Evolutionary conservation across 1,140 invertebrate species (phyloP), one percentile per base, ranked within the genome.

Genomic region (Brachystomella parvula): DNA sequence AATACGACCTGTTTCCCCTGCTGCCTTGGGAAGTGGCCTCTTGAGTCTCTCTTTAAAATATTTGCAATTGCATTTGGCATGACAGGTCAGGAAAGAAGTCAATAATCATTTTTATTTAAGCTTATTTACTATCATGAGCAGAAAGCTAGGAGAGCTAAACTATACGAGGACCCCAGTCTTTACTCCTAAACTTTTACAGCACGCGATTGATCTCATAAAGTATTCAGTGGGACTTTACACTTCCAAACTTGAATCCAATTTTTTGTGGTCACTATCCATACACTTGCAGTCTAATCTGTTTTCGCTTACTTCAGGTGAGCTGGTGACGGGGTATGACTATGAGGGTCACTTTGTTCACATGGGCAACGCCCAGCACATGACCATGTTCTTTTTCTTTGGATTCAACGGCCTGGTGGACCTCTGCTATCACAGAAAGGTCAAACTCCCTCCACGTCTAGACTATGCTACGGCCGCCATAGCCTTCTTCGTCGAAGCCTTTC

Each of bases 321-420:
- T 75, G n/a, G 71, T 74, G 30, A 81, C 80, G 0, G 81, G 76
- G 6, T 77, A 81, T 66, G 73, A 75, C 2, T 6, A 24, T 15
- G 67, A 79, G 57, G 76, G 77, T 3, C 67, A 75, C n/a, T 79
- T 79, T 69, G 72, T 74, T 3, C 70, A 76, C 62, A 71, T 77
- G 64, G 79, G 77, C 3, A 71, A 69, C 35, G 77, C 76, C 29
- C 82, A 83, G 66, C 82, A 83, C 69, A 79, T 81, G 19, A 82
- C 81, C 1, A 83, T 83, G 81, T 83, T 78, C 73, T 78, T 80
- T 72, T 80, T 80, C 67, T 82, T 83, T 69, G 78, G 77, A 19
- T 58, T 83, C 17, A 77, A 76, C 31, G 78, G 77, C 29, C 69
- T 81, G 0, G 64, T 81, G 15, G 81, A 82, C 57, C 68, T 83